Evolutionary conservation across 2,888 invertebrate species (phyloP).

Genomic region (Limenitis camilla): DNA sequence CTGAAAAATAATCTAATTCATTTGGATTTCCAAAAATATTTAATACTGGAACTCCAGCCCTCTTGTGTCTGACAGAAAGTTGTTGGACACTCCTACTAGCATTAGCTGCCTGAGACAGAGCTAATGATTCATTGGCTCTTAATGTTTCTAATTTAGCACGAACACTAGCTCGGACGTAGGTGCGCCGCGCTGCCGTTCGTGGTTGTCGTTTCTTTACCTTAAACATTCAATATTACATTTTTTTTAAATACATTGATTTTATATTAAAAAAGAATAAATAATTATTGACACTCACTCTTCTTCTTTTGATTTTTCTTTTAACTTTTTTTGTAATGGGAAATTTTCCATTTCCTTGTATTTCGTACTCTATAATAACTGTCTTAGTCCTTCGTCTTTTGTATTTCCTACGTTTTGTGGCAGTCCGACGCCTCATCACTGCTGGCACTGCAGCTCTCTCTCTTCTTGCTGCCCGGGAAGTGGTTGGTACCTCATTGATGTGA

Average conservation of each 20-base stretch:
- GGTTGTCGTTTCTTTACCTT: slow-evolving; percentile 45
- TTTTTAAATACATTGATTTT: not conserved
- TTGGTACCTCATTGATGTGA: slow-evolving; percentile 28
- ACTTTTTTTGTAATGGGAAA: slow-evolving; percentile 73
- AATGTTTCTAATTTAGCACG: slow-evolving; percentile 45
- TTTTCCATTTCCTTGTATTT: slow-evolving; percentile 77
- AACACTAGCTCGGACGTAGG: slow-evolving; percentile 55
- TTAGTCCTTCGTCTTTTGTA: slow-evolving; percentile 59
- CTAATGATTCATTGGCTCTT: slow-evolving; percentile 9
- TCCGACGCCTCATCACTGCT: slow-evolving; percentile 26
- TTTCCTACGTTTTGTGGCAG: slow-evolving; percentile 40
- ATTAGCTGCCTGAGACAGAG: slow-evolving; percentile 8
- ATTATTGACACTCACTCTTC: slow-evolving; percentile 38
- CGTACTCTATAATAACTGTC: slow-evolving; percentile 80
- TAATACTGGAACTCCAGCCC: slow-evolving; percentile 43
- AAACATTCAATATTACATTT: not conserved
- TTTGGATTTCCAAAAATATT: slow-evolving; percentile 79
- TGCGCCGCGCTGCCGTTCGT: slow-evolving; percentile 59
- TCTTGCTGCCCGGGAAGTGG: slow-evolving; percentile 30
- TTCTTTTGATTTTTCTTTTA: slow-evolving; percentile 52
- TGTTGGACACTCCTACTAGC: slow-evolving; percentile 20
- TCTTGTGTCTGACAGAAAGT: slow-evolving; percentile 29
- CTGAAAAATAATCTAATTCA: slow-evolving; percentile 81
- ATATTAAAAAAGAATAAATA: not conserved
- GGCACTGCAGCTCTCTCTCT: slow-evolving; percentile 19